Percentiles rank a stretch among this genome's conserved stretches.
Evolutionary conservation across 2,113 vertebrate genomes (phyloP).

Genomic region (Psittacus erithacus): DNA sequence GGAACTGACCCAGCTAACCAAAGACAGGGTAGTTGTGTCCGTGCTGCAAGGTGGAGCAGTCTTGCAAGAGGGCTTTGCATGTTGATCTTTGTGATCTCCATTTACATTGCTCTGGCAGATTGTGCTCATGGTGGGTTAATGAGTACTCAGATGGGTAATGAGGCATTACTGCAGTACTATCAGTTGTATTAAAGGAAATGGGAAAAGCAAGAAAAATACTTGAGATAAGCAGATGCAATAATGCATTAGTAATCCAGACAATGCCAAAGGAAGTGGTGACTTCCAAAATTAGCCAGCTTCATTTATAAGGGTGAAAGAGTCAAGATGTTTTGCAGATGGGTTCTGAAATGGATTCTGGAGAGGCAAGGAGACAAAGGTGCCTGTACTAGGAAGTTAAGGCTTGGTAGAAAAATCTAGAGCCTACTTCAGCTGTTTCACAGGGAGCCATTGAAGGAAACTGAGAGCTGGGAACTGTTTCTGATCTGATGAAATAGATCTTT

Average conservation of each 20-base stretch:
- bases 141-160: neutral
- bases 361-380: neutral
- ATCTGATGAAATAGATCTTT: neutral
- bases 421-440: neutral
- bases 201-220: neutral
- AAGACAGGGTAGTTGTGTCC: neutral
- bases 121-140: neutral
- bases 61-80: neutral
- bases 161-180: neutral
- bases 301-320: neutral
- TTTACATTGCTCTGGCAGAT: neutral
- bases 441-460: neutral
- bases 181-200: neutral
- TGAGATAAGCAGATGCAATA: neutral
- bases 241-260: neutral
- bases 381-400: neutral
- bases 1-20: neutral
- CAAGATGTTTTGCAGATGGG: neutral
- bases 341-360: neutral
- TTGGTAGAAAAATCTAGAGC: neutral
- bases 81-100: neutral
- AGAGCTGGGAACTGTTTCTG: neutral
- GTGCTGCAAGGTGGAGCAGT: neutral
- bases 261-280: neutral
- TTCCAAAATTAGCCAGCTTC: neutral